Evolutionary conservation across 1,140 invertebrate genomes (phyloP).

Genomic region (Gryon sp.): DNA sequence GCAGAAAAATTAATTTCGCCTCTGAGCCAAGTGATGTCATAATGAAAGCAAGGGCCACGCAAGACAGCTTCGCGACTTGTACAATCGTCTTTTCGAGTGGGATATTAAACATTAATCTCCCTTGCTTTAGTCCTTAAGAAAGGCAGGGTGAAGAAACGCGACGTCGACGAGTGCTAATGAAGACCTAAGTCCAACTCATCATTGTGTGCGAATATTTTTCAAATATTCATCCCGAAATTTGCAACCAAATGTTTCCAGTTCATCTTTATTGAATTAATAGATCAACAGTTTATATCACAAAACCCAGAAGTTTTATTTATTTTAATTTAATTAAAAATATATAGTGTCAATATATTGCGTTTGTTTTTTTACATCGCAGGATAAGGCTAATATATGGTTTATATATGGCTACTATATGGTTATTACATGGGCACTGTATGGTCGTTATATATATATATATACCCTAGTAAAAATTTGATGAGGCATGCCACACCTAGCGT

Average conservation of each 20-base stretch:
- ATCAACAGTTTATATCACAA: neutral
- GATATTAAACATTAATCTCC: constrained; percentile 72
- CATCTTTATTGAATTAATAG: neutral
- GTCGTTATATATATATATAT: no score
- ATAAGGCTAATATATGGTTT: no score
- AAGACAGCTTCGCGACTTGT: constrained; percentile 20
- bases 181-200: constrained; percentile 60
- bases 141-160: constrained; percentile 9
- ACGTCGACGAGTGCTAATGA: constrained; percentile 70
- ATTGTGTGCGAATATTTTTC: constrained; percentile 17
- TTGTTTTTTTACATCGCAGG: neutral
- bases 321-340: no score
- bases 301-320: no score
- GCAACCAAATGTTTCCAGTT: neutral
- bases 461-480: no score
- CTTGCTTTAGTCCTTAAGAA: constrained; percentile 45
- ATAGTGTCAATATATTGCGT: no score
- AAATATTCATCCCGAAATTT: constrained; percentile 27
- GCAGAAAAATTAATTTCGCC: constrained; percentile 63
- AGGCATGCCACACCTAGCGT: no score
- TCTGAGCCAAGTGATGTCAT: constrained; percentile 22
- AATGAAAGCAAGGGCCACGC: constrained; percentile 32
- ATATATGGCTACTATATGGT: no score
- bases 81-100: constrained; percentile 29
- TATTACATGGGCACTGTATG: no score